Base-by-base conservation (phyloP, 2,888 invertebrate species). In the Aproaerema taeniolella region DNA sequence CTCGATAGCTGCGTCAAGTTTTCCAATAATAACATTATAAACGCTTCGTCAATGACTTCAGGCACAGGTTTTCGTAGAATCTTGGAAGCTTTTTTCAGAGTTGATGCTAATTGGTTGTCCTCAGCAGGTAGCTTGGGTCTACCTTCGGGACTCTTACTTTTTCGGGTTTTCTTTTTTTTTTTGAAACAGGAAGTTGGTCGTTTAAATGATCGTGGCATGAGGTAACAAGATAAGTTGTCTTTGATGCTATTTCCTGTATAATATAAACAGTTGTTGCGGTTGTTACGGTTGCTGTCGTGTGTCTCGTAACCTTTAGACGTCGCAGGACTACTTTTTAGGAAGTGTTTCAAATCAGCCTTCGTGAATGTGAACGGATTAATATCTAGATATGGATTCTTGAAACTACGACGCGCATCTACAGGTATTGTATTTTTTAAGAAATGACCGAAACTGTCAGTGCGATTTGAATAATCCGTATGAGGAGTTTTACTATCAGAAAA, bases 1-100 rank as follows among this genome's bases (percentile, higher is more conserved):
- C 70, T 71, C 0, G 82, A 74, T 0, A 83, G 53, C 2, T 66
- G 44, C 1, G 66, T 57, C 10, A 82, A 52, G 51, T 81, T 76
- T 55, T 81, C 77, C 20, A 82, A 46, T 2, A 82, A 46, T n/a
- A 74, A 46, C 1, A 80, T 39, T 31, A 83, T 74, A 39, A 79
- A 79, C 41, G 68, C 67, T 40, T 82, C 80, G 26, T 82, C 74
- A 2, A 83, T 72, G 5, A 65, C 55, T 42, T n/a, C n/a, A n/a
- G n/a, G n/a, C n/a, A n/a, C n/a, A n/a, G n/a, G n/a, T n/a, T n/a
- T n/a, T 58, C 0, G 72, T 66, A 3, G 64, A 45, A 1, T 62
- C 48, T 41, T 61, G 64, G 65, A 25, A 64, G n/a, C 0, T 50
- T 15, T 29, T 48, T 9, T 7, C 14, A 14, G 31, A 31, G 4